Evolutionary conservation across 2,113 vertebrate species (phyloP).

Genomic region (Dipodomys merriami): DNA sequence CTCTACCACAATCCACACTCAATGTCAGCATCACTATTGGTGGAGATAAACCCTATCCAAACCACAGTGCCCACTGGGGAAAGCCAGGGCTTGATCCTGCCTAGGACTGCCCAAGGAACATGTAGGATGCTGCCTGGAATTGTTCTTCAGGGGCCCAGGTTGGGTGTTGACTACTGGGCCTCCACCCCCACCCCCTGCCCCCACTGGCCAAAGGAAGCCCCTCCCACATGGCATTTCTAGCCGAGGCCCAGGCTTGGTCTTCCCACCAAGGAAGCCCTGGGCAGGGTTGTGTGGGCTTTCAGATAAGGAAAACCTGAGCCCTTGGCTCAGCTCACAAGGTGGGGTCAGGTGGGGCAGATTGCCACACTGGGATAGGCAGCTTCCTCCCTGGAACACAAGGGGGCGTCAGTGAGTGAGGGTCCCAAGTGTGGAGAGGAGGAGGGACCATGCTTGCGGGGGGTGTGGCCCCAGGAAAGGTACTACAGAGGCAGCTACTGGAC

Average conservation of each 20-base stretch:
- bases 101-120: background rate
- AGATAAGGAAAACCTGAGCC: background rate
- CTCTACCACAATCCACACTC: background rate
- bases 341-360: accelerated
- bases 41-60: background rate
- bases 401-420: accelerated
- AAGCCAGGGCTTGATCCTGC: accelerated
- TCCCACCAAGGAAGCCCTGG: background rate
- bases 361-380: too few species aligned
- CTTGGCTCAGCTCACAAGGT: background rate
- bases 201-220: accelerated
- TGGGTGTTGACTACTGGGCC: too few species aligned
- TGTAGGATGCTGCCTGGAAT: background rate
- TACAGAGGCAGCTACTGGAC: background rate
- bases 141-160: background rate
- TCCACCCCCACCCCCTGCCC: too few species aligned
- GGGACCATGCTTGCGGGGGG: accelerated
- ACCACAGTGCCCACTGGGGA: background rate
- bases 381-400: accelerated
- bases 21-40: background rate
- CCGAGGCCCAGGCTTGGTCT: background rate
- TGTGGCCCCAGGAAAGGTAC: background rate
- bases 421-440: accelerated
- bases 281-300: background rate
- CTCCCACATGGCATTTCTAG: too few species aligned